These are phyloP conservation scores for Garrulus glandarius DNA, from an alignment of 2,797 vertebrate species.

Conservation along the genomic window DNA sequence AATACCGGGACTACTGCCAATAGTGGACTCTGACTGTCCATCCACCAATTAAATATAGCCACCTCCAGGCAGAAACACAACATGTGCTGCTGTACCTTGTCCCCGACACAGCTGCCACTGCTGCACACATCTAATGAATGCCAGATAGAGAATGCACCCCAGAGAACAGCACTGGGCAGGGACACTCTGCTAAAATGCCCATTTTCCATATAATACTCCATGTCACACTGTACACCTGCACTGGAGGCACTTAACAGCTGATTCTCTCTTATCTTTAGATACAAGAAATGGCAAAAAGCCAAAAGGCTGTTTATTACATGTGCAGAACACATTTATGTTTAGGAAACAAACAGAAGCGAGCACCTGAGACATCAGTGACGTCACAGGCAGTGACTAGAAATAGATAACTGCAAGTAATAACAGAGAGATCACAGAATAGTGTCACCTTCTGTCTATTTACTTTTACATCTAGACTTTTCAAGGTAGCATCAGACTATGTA, in stretches of 20 bases:
- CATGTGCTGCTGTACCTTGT: not conserved
- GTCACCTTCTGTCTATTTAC: not conserved
- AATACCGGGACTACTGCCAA: not conserved
- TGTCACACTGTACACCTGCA: not conserved
- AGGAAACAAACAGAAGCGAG: not conserved
- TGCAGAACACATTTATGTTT: not conserved
- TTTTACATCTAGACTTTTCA: not conserved
- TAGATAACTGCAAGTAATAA: not conserved
- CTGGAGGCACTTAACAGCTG: not conserved
- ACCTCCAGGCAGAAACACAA: not conserved
- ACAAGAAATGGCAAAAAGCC: not conserved
- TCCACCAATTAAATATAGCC: not conserved
- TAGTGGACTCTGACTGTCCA: not conserved
- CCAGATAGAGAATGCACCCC: not conserved
- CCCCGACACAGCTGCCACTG: not conserved
- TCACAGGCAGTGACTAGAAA: not conserved
- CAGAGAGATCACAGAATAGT: not conserved
- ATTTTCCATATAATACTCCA: not conserved
- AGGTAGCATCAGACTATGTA: not conserved
- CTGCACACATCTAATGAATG: not conserved
- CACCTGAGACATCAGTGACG: not conserved
- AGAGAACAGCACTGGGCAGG: not conserved
- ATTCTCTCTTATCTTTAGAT: not conserved
- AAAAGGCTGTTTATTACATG: accelerated
- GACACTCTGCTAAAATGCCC: not conserved